A percentile compares a stretch with the other conserved stretches of the same genome.
Conservation (phyloP, 1,140 invertebrate species). For the Brachionus asplanchnoidis region DNA sequence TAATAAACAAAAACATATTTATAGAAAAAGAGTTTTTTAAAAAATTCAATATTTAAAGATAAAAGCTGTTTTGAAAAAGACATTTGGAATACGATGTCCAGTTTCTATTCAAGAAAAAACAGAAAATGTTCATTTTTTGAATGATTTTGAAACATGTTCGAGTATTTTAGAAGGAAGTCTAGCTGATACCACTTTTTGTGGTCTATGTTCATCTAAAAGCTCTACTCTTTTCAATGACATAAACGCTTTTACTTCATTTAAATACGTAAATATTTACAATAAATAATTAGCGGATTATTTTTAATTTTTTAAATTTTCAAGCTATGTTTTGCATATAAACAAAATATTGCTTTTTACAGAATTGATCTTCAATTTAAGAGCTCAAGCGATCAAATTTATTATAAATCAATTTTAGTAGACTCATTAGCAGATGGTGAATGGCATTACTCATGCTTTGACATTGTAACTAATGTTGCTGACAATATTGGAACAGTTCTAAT, state of each 20-base stretch:
- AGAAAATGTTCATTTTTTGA: background rate
- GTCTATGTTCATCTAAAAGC: constrained; percentile 19
- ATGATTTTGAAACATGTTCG: constrained; percentile 28
- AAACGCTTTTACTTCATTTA: background rate
- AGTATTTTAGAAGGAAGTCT: background rate
- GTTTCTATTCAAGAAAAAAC: background rate
- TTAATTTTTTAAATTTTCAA: constrained; percentile 5
- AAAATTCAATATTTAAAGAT: background rate
- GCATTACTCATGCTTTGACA: constrained; percentile 34
- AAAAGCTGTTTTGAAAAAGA: background rate
- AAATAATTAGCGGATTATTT: background rate
- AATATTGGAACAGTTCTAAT: background rate
- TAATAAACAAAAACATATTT: background rate
- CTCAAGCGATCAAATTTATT: background rate
- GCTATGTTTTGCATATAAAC: constrained; percentile 31
- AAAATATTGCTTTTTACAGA: background rate
- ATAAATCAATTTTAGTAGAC: background rate
- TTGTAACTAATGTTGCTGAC: background rate
- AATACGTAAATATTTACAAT: constrained; percentile 8
- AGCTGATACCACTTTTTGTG: constrained; percentile 27
- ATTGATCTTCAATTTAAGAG: background rate
- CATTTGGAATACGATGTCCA: constrained; percentile 37
- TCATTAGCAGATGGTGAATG: background rate
- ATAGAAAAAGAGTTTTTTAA: background rate
- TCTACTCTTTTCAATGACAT: background rate